Evolutionary conservation across 1,140 invertebrate genomes (phyloP), one percentile per base, ranked within the genome.

Genomic region (Drosophila melanica): DNA sequence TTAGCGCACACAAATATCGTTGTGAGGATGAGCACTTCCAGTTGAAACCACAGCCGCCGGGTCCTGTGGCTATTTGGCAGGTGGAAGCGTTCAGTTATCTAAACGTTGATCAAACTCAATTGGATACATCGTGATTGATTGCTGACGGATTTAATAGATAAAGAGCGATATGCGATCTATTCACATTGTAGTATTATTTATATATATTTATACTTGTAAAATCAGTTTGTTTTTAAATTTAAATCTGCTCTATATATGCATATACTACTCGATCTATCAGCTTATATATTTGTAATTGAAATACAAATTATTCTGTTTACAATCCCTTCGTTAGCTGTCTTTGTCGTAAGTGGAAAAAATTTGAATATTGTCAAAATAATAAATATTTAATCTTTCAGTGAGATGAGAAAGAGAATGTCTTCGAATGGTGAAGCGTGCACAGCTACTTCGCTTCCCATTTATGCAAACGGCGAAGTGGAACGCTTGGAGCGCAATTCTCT

Each of bases 401-500:
- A 71, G 27, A 71, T 71, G 53, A 42, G 53, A 42, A 66, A 55
- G 9, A 66, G 53, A 41, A 71, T 71, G 68, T 51, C 68, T 30
- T 35, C 44, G 0, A 48, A 18, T 23, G 27, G 20, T 16, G 33
- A n/a, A 16, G 30, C 30, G 20, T 37, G 16, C 20, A 8, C 33
- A 44, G 50, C 53, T 11, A 42, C 18, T 7, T 18, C 44, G 0
- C n/a, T 33, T 4, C 27, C 47, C 8, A 41, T 23, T 1, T 62
- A 67, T 16, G 20, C 33, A 23, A 18, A 23, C 7, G 12, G n/a
- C 12, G 51, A 42, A 7, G 41, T n/a, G 6, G 75, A 86, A 11
- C 41, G 23, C 9, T 1, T 59, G 41, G 94, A 95, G 81, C 81
- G 93, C 12, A 93, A 94, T 82, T 94, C 94, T 77, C 91, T 98